Evolutionary conservation across 2,888 invertebrate species (phyloP), one percentile per base, ranked within the genome.

Genomic region (Hydriomena furcata): DNA sequence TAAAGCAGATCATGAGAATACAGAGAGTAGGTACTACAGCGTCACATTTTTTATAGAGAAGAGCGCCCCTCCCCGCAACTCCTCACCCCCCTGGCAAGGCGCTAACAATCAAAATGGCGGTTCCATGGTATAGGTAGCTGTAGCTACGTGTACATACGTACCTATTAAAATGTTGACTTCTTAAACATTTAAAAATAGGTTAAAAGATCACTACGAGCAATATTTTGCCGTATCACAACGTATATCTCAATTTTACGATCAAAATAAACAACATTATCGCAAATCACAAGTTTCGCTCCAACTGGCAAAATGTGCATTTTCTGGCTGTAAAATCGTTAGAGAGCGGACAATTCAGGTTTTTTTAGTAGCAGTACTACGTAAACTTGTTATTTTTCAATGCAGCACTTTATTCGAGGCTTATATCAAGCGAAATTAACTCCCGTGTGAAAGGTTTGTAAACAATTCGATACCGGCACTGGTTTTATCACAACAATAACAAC

Each of bases 61-160:
- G 60, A 61, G 72, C 72, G 73, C 72, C 76, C 69, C 75, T 71
- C 72, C 74, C 70, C 73, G 61, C 72, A 68, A 63, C 71, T 60
- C 75, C 72, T 65, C 67, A 67, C 71, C 77, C 79, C 81, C 74
- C 79, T 79, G 77, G 75, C 77, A 78, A 79, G 79, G 79, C 82
- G 75, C 79, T 81, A 79, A 81, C 77, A 85, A 83, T 84, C 87
- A 86, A 88, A 87, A 88, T 88, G 87, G 87, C 87, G 85, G 84
- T 84, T 77, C 76, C 73, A 80, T 79, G 79, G 80, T 77, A 74
- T 74, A 73, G 68, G 71, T 77, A 48, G 32, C 68, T 67, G 68
- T 64, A 81, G 69, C 76, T 82, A 83, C 82, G 82, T 84, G 80
- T 84, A 77, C 78, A 74, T 68, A n/a, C n/a, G 65, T 35, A 71